Evolutionary conservation across 2,888 invertebrate species (phyloP), one percentile per base, ranked within the genome.

Genomic region (Yponomeuta evonymella): DNA sequence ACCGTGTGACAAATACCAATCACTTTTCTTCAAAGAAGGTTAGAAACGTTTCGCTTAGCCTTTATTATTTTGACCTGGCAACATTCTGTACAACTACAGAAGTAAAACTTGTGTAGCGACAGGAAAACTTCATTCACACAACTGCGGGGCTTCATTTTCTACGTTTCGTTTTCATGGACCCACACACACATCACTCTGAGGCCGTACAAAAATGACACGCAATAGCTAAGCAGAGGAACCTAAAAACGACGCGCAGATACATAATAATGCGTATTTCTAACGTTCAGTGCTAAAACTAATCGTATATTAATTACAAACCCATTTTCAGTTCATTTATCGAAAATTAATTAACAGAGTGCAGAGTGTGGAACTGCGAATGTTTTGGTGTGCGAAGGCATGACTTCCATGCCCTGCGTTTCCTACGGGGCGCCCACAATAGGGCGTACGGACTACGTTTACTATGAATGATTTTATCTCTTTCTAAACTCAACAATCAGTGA

Each of bases 391-490:
- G 77, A 86, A 82, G 89, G 91, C 92, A 89, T 92, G 92, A 92
- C 90, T 91, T 86, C 90, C 92, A 92, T 92, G 92, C 92, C 89
- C 90, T 90, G 90, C 88, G 89, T 89, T 36, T 84, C 84, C 81
- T 88, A 89, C 87, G 88, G 85, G 36, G 65, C 62, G 62, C 4
- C 64, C 43, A 65, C 71, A 63, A 48, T 89, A 90, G 91, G 90
- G 89, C 89, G 90, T 89, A 84, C 81, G 80, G 81, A 90, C 89
- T 91, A 91, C 92, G 91, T 90, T 90, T 90, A 90, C 90, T 91
- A 91, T 91, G 91, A 92, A 91, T 92, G 91, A 91, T 90, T 91
- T 91, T 90, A 91, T 92, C 91, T 92, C 91, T 90, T 90, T 92
- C 91, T 91, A 90, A 89, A 90, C 87, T 88, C 79, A 81, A 86